Conservation (phyloP, 2,797 vertebrate species). For the Chelon labrosus region DNA sequence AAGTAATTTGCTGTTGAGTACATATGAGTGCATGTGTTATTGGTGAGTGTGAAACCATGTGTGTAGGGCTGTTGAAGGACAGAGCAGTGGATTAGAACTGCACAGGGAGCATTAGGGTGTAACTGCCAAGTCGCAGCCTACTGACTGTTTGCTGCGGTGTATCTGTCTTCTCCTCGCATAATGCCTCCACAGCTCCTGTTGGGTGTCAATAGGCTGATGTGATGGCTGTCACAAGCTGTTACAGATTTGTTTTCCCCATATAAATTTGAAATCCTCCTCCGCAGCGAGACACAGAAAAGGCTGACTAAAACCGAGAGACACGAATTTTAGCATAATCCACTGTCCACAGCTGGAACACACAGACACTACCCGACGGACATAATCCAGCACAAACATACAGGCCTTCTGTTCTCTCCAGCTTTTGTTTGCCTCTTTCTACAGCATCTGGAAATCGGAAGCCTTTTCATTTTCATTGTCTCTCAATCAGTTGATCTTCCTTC, state of each 20-base stretch:
- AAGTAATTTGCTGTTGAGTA: constrained; percentile 59
- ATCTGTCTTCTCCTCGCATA: constrained; percentile 33
- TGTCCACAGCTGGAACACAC: constrained; percentile 75
- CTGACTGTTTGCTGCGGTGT: constrained; percentile 50
- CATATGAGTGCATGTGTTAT: constrained; percentile 54
- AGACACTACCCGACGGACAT: constrained; percentile 64
- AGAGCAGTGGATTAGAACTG: constrained; percentile 74
- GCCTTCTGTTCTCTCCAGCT: constrained; percentile 43
- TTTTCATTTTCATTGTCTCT: constrained; percentile 9
- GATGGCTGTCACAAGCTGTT: constrained; percentile 9
- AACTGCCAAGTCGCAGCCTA: constrained; percentile 64
- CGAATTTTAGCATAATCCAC: constrained; percentile 76
- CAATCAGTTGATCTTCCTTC: constrained; percentile 17
- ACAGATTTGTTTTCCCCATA: constrained; percentile 6
- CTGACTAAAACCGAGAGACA: constrained; percentile 48
- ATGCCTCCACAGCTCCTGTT: constrained; percentile 6
- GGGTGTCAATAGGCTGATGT: constrained; percentile 9
- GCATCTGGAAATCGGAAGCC: background rate
- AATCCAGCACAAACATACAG: constrained; percentile 73
- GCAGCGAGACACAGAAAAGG: constrained; percentile 36
- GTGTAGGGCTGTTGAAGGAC: constrained; percentile 73
- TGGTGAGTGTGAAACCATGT: constrained; percentile 63
- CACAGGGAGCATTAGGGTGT: constrained; percentile 66
- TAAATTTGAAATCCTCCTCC: constrained; percentile 33
- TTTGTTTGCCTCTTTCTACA: constrained; percentile 39